phyloP scores from a whole-genome alignment of 2,113 vertebrate species.

The Cyprinus carpio region DNA sequence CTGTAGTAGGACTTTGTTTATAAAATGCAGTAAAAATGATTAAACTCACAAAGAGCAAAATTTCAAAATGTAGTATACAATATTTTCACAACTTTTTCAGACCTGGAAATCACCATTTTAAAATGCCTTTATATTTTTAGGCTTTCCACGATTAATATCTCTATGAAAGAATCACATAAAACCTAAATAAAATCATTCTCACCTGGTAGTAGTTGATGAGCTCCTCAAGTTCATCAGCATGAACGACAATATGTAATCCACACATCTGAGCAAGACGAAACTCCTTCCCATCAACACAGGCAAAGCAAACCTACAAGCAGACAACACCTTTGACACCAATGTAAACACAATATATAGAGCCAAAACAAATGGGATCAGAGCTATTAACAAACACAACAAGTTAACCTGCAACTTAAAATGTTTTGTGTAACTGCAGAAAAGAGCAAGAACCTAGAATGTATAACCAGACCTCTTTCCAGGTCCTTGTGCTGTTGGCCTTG shows the following conservation, averaged over 20 bases:
- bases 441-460: background rate
- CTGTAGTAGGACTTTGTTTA: too few relatives aligned
- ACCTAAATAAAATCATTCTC: background rate
- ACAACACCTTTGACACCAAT: background rate
- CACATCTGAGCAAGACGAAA: conserved; percentile 98
- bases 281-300: conserved; percentile 97
- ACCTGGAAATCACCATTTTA: too few relatives aligned
- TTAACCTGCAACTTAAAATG: background rate
- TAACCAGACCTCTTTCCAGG: conserved; percentile 92
- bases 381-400: background rate
- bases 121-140: too few relatives aligned
- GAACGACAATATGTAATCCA: conserved; percentile 97
- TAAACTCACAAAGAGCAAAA: too few relatives aligned
- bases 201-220: conserved; percentile 99
- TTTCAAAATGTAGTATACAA: too few relatives aligned
- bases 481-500: conserved; percentile 98
- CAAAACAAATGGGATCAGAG: background rate
- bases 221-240: conserved; percentile 97
- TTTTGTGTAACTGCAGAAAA: background rate
- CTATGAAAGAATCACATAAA: background rate
- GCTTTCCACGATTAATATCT: too few relatives aligned
- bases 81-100: too few relatives aligned
- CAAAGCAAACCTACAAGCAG: conserved; percentile 89
- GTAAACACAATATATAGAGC: background rate
- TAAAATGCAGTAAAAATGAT: too few relatives aligned